Evolutionary conservation across 2,888 invertebrate genomes (phyloP).

Genomic region (Microdon myrmicae): DNA sequence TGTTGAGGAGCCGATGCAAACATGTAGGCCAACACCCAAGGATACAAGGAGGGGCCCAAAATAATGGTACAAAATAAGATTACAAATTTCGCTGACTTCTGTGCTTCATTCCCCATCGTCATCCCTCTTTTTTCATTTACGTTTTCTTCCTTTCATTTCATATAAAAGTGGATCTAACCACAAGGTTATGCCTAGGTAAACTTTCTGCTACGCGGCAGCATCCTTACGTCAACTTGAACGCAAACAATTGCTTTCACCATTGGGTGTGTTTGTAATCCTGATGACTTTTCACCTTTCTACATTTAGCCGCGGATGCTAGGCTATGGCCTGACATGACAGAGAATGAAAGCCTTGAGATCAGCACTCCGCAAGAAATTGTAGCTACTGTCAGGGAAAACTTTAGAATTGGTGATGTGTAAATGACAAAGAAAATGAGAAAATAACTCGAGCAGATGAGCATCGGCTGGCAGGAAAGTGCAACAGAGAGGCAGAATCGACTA

Average conservation of each 20-base stretch:
- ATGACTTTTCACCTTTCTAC: constrained; percentile 46
- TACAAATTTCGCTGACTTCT: constrained; percentile 45
- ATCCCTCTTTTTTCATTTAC: no score
- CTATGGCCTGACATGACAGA: no score
- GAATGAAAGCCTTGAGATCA: constrained; percentile 46
- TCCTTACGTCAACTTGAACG: constrained; percentile 17
- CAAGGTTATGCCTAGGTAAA: constrained; percentile 39
- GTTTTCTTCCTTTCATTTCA: neutral
- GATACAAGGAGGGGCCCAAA: constrained; percentile 5
- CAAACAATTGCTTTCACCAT: constrained; percentile 45
- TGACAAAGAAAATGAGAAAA: constrained; percentile 21
- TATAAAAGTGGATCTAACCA: constrained; percentile 37
- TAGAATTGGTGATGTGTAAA: constrained; percentile 31
- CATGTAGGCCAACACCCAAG: neutral
- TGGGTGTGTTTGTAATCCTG: constrained; percentile 34
- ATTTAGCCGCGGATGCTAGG: no score
- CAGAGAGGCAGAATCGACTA: no score
- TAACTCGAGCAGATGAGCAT: constrained; percentile 4
- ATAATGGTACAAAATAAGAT: constrained; percentile 45
- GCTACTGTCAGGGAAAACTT: constrained; percentile 44
- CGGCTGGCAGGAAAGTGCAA: neutral
- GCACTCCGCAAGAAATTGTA: constrained; percentile 44
- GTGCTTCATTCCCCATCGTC: no score
- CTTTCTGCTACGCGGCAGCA: neutral
- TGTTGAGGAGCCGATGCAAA: constrained; percentile 1